Base-by-base conservation (phyloP, 2,888 invertebrate genomes). In the Mactromeris polynyma region DNA sequence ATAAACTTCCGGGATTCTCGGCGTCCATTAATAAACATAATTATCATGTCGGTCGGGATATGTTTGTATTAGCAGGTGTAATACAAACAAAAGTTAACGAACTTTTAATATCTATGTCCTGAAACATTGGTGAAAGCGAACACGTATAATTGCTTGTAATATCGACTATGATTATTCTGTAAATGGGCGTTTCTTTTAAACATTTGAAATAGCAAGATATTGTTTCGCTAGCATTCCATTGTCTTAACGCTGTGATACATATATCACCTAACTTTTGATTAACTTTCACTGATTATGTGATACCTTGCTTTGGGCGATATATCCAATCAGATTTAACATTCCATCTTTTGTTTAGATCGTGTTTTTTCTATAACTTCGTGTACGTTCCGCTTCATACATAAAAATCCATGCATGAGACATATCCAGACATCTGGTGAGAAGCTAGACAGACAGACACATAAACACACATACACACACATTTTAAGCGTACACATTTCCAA, bases 1-100 rank as follows among this genome's bases (percentile, higher is more conserved):
- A 83, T 36, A 58, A 81, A 89, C 86, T 91, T 91, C 91, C 91
- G 69, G 91, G 54, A 83, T 83, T 58, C 87, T 51, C 64, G 73
- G 73, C 86, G 73, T 81, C 86, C 83, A 83, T 83, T 77, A 77
- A 83, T 83, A 83, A 83, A 69, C 83, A 83, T 36, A 64, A 64
- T 64, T 64, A 64, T 64, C 2, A 77, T 73, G 46, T 77, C 46
- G 40, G 82, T 64, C 40, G 82, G 40, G 64, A 69, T 9, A 21
- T 69, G 46, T 64, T 64, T 64, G n/a, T 64, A 11, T 26, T 64
- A 26, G n/a, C n/a, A 64, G 58, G 26, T 64, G 58, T 9, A 64
- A 64, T 26, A 64, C 58, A 64, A 64, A 64, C 58, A 64, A 26
- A 64, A 26, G 26, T n/a, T 64, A 64, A 9, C 58, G 26, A 64